phyloP scores from a whole-genome alignment of 2,888 invertebrate species.

The Zygothrica quintamaculata region DNA sequence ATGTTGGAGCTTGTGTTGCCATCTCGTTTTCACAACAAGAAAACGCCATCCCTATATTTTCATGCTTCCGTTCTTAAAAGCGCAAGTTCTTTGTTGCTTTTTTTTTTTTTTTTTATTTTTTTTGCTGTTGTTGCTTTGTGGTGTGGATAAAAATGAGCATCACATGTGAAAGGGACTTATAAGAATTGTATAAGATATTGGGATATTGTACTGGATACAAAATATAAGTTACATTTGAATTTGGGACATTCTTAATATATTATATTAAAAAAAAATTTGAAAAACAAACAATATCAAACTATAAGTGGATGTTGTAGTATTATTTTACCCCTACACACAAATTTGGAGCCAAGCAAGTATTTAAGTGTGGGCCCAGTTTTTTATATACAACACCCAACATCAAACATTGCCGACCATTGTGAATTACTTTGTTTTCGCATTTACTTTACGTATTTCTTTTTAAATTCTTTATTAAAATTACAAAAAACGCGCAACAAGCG shows the following conservation, averaged over 20 bases:
- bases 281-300: too few relatives aligned
- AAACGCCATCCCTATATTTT: slow-evolving; percentile 14
- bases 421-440: slow-evolving; percentile 18
- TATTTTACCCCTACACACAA: slow-evolving; percentile 7
- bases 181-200: slow-evolving; percentile 50
- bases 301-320: too few relatives aligned
- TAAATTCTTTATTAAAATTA: slow-evolving; percentile 42
- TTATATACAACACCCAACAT: slow-evolving; percentile 39
- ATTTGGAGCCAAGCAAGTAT: slow-evolving; percentile 19
- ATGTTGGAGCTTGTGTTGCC: slow-evolving; percentile 34
- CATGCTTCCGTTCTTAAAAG: slow-evolving; percentile 61
- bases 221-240: slow-evolving; percentile 36
- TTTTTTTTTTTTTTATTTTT: slow-evolving; percentile 20
- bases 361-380: slow-evolving; percentile 5
- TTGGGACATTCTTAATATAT: slow-evolving; percentile 4
- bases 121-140: slow-evolving; percentile 50
- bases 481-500: slow-evolving; percentile 66
- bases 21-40: slow-evolving; percentile 43
- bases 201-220: slow-evolving; percentile 12
- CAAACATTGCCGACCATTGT: slow-evolving; percentile 41
- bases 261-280: too few relatives aligned
- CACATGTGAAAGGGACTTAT: slow-evolving; percentile 25
- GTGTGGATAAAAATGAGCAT: slow-evolving; percentile 67
- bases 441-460: slow-evolving; percentile 14
- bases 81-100: slow-evolving; percentile 5